These are phyloP conservation scores for Palythoa grandiflora DNA, from an alignment of 92 coral and sea anemone genomes.

Conservation along the genomic window DNA sequence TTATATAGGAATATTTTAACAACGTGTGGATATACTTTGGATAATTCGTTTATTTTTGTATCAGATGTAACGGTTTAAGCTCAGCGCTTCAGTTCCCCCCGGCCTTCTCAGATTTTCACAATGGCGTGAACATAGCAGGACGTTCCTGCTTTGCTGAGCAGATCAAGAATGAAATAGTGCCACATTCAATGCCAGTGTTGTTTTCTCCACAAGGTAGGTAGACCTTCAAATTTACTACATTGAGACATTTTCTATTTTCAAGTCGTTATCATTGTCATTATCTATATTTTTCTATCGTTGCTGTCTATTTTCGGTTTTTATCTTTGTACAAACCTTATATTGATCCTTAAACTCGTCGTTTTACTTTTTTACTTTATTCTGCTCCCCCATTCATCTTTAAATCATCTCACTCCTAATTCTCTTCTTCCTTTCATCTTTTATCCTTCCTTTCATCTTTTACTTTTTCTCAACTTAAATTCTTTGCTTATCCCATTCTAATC, in stretches of 20 bases:
- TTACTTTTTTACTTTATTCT: too few species aligned
- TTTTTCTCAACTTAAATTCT: background rate
- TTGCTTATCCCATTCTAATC: background rate
- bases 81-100: background rate
- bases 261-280: too few species aligned
- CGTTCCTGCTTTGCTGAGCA: background rate
- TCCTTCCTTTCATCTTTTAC: background rate
- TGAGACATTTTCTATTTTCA: background rate
- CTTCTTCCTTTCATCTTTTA: background rate
- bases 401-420: background rate
- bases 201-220: background rate
- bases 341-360: too few species aligned
- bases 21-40: too few species aligned
- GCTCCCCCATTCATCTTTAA: background rate
- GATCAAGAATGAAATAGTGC: background rate
- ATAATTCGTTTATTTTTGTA: background rate
- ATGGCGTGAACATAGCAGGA: background rate
- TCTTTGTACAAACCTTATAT: too few species aligned
- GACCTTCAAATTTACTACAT: background rate
- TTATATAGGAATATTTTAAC: too few species aligned
- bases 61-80: background rate
- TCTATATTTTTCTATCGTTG: too few species aligned
- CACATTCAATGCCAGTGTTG: background rate
- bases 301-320: too few species aligned
- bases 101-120: background rate